Percentiles rank a stretch among this genome's conserved stretches.
phyloP scores from a whole-genome alignment of 2,888 invertebrate genomes.

The Eupithecia dodoneata region DNA sequence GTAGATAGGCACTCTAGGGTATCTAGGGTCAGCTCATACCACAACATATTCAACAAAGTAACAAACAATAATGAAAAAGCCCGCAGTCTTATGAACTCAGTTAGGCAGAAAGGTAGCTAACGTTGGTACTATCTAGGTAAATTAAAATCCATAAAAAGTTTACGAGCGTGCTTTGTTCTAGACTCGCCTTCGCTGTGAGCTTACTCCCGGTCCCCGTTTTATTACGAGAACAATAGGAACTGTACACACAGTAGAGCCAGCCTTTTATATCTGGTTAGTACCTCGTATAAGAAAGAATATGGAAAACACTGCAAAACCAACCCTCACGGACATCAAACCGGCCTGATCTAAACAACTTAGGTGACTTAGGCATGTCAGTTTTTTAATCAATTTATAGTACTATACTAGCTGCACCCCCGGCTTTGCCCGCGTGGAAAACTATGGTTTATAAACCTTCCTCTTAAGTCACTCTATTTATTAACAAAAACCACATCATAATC shows the following conservation, averaged over 20 bases:
- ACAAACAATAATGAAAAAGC: not conserved
- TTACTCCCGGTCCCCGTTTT: not conserved
- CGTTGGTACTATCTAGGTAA: not conserved
- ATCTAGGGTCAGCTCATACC: no score
- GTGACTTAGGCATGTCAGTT: no score
- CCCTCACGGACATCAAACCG: no score
- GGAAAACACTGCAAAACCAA: no score
- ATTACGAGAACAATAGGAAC: not conserved
- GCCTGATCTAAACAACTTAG: no score
- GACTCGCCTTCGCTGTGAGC: constrained; percentile 28
- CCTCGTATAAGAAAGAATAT: not conserved
- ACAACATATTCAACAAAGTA: not conserved
- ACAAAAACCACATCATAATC: no score
- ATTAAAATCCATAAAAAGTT: constrained; percentile 53
- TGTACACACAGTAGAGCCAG: not conserved
- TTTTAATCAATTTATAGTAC: no score
- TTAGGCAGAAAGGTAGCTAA: not conserved
- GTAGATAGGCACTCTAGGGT: no score
- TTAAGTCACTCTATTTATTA: no score
- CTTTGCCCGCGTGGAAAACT: no score
- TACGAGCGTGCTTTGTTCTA: constrained; percentile 50
- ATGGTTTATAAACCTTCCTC: no score
- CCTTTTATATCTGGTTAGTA: not conserved
- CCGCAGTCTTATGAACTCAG: not conserved
- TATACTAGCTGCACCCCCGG: no score